Percentiles rank a stretch among this genome's conserved stretches.
Evolutionary conservation across 2,113 vertebrate species (phyloP).

Genomic region (Catagonus wagneri): DNA sequence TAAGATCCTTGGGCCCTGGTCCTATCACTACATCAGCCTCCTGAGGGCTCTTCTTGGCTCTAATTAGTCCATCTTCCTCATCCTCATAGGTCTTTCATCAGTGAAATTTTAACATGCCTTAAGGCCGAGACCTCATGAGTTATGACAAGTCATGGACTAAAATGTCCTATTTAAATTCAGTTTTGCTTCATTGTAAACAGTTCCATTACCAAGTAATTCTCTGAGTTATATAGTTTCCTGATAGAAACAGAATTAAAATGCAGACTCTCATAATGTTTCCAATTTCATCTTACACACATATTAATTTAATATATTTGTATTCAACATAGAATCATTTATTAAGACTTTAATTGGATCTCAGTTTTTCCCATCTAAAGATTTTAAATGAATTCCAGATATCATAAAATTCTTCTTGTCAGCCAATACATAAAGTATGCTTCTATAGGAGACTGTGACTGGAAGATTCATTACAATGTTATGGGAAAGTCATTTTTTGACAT

Average conservation of each 20-base stretch:
- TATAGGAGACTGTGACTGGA: slow-evolving; percentile 43
- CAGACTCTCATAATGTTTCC: slow-evolving; percentile 71
- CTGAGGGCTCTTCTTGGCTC: background rate
- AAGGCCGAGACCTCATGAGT: background rate
- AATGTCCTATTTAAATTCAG: slow-evolving; percentile 70
- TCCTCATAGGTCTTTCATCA: background rate
- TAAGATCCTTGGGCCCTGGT: background rate
- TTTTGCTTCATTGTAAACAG: slow-evolving; percentile 73
- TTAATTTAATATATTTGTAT: slow-evolving; percentile 77
- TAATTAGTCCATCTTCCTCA: background rate
- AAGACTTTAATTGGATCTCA: slow-evolving; percentile 78
- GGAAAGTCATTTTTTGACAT: slow-evolving; percentile 60
- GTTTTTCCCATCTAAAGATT: slow-evolving; percentile 69
- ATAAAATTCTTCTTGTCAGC: slow-evolving; percentile 62
- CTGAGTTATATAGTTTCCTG: slow-evolving; percentile 58
- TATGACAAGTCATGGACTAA: slow-evolving; percentile 28
- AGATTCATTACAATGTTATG: slow-evolving; percentile 68
- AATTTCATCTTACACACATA: slow-evolving; percentile 67
- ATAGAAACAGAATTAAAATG: slow-evolving; percentile 78
- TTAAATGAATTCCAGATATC: slow-evolving; percentile 78
- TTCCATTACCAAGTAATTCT: slow-evolving; percentile 67
- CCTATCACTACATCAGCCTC: background rate
- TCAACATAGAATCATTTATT: slow-evolving; percentile 71
- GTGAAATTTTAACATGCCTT: background rate
- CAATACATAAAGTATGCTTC: slow-evolving; percentile 67